Evolutionary conservation across 2,113 vertebrate species (phyloP).

Genomic region (Oreotrochilus melanogaster): DNA sequence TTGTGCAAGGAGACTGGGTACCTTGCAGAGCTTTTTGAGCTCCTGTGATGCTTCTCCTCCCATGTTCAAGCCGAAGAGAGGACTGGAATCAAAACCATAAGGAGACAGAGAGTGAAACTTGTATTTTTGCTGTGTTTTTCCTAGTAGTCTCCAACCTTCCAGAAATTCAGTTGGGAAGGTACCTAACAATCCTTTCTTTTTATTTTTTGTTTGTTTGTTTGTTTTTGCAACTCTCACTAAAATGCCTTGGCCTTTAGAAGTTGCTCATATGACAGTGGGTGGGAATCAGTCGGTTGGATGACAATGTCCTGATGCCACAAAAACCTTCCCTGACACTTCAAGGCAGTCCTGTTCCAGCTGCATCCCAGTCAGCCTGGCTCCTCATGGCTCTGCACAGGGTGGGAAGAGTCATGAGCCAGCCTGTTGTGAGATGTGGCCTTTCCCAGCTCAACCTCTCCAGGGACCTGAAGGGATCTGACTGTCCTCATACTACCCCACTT

Average conservation of each 20-base stretch:
- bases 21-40: background rate
- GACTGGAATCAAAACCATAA: background rate
- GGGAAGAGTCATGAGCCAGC: background rate
- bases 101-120: background rate
- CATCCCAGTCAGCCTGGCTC: background rate
- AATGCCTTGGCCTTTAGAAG: background rate
- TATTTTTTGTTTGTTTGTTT: background rate
- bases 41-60: background rate
- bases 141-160: background rate
- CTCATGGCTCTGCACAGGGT: background rate
- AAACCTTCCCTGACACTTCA: background rate
- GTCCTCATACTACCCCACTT: fast-evolving
- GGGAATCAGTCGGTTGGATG: background rate
- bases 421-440: background rate
- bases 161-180: background rate
- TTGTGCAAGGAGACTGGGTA: background rate
- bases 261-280: background rate
- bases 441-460: background rate
- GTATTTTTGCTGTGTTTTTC: background rate
- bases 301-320: background rate
- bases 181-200: background rate
- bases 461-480: background rate
- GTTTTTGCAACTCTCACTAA: background rate
- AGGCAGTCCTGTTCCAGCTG: background rate
- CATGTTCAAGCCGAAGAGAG: background rate